These are phyloP conservation scores for Pandemis cinnamomeana DNA, from an alignment of 2,888 invertebrate species.

Conservation along the genomic window DNA sequence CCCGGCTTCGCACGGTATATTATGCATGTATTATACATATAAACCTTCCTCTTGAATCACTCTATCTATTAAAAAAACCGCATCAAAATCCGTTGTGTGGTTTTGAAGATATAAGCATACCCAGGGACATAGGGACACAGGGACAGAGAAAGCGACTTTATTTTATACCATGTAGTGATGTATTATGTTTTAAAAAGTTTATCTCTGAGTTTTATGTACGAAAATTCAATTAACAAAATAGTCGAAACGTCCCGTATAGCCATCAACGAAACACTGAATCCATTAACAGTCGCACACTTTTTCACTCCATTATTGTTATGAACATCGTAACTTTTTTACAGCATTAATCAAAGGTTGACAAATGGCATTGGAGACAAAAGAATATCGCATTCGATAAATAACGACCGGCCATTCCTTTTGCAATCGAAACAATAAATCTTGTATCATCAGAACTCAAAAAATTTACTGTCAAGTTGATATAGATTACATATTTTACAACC, in stretches of 20 bases:
- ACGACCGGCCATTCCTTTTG: constrained; percentile 6
- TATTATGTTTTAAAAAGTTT: too few relatives aligned
- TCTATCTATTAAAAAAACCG: too few relatives aligned
- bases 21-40: too few relatives aligned
- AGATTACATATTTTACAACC: background rate
- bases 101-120: too few relatives aligned
- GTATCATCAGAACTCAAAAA: constrained; percentile 6
- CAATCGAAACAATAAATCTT: constrained; percentile 17
- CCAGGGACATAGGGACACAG: too few relatives aligned
- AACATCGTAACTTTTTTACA: constrained; percentile 14
- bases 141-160: too few relatives aligned
- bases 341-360: constrained; percentile 18
- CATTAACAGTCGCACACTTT: constrained; percentile 2
- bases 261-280: background rate
- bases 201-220: background rate
- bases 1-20: too few relatives aligned
- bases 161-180: too few relatives aligned
- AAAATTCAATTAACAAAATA: constrained; percentile 4
- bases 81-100: too few relatives aligned
- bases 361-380: constrained; percentile 25
- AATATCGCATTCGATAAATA: constrained; percentile 16
- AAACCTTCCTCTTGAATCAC: too few relatives aligned
- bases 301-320: constrained; percentile 13
- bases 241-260: background rate
- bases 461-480: background rate